Evolutionary conservation across 37 sponge, comb jelly and placozoan genomes (phyloP).

Genomic region (Dysidea cf. avara): DNA sequence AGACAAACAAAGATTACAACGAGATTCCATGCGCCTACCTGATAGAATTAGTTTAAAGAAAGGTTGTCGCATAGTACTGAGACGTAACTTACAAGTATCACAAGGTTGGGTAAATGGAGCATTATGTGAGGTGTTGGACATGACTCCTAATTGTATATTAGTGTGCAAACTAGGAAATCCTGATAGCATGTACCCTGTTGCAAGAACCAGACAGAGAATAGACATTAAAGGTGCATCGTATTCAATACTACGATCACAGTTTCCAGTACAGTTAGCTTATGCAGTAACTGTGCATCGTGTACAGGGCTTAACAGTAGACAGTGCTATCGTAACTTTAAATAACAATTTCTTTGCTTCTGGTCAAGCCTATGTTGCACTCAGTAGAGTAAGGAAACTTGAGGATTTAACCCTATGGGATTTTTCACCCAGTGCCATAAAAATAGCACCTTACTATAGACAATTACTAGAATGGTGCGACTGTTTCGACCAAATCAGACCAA

Average conservation of each 20-base stretch:
- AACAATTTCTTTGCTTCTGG: slow-evolving; percentile 9
- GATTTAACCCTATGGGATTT: slow-evolving; percentile 3
- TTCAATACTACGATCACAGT: slow-evolving; percentile 1
- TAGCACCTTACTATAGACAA: neutral
- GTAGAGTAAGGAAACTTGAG: neutral
- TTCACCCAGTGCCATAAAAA: neutral
- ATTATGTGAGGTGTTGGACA: no score
- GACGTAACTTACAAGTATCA: neutral
- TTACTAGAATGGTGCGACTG: slow-evolving; percentile 15
- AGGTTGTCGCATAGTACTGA: neutral
- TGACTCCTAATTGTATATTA: neutral
- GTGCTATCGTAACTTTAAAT: neutral
- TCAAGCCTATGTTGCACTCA: slow-evolving; percentile 17
- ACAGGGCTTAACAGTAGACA: slow-evolving; percentile 9
- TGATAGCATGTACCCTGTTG: neutral
- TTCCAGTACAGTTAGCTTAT: slow-evolving; percentile 9
- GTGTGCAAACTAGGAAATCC: neutral
- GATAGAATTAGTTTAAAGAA: neutral
- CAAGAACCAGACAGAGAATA: neutral
- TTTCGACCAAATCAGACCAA: slow-evolving; percentile 1
- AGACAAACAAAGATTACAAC: neutral
- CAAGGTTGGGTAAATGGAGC: no score
- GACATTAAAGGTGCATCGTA: slow-evolving; percentile 1
- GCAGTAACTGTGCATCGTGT: slow-evolving; percentile 16
- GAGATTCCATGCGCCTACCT: neutral